Base-by-base conservation (phyloP, 2,113 vertebrate genomes). In the Recurvirostra avosetta region DNA sequence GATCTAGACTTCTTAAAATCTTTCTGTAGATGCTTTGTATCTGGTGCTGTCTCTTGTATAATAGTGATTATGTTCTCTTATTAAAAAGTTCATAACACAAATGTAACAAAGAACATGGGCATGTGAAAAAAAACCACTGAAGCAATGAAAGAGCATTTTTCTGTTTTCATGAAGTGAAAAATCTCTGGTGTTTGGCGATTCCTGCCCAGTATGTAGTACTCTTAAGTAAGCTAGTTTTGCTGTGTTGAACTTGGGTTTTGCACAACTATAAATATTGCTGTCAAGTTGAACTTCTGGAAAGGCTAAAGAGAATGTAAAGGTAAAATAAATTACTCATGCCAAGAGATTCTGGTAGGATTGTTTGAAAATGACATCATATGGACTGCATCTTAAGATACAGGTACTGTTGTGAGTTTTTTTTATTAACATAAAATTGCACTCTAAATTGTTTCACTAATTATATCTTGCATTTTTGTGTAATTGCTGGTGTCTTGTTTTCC, bases 401-500 rank as follows among this genome's bases (percentile, higher is more conserved):
- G 16, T 76, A 71, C 53, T 59, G 4, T 43, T 67, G 12, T 56
- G 36, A 12, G 27, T 86, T 79, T 71, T 90, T 55, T 75, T 17
- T 40, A 40, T 26, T 59, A 59, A 17, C 10, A 20, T 89, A 47
- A 82, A 59, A 75, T 65, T 67, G 9, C 11, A 61, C 9, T 90
- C 43, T 83, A 10, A 91, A 66, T 71, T 76, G 34, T 11, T 83
- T 97, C 34, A 45, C 36, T 82, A 80, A 26, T 74, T 92, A 21
- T 78, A 15, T 70, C 21, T 91, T 94, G 34, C 30, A 49, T 75
- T 95, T 79, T 78, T 68, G 84, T 96, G 30, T 97, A 89, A 97
- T 56, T 94, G 19, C 56, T 73, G 72, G 15, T 97, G 27, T 92
- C 74, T 98, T 96, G n/a, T 98, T 97, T 97, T 88, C 85, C 76